Base-by-base conservation (phyloP, 2,797 vertebrate genomes). In the Trichosurus vulpecula region DNA sequence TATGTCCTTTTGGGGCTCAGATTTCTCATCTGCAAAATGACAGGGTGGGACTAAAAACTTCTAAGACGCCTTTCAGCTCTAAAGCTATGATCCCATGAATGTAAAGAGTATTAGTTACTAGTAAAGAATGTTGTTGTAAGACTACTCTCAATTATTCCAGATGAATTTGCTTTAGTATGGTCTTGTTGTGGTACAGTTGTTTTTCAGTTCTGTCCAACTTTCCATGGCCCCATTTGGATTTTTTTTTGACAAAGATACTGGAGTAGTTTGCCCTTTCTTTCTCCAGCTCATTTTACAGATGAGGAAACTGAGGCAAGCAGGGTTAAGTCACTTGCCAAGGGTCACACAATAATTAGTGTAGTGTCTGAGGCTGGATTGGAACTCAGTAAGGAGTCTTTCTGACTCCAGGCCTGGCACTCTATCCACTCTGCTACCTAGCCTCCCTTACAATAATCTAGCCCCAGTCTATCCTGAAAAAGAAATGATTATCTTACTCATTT, bases 381-480 rank as follows among this genome's bases (percentile, higher is more conserved):
- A 51, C 10, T 87, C 22, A 27, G 2, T 3, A 27, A 87, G 22
- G 74, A 81, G n/a, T 47, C 66, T 81, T 2, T n/a, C 35, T 66
- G 5, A 81, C 19, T 81, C 19, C n/a, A 90, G 81, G 35, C 25
- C 6, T 90, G n/a, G n/a, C 8, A 81, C 30, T 57, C 29, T 52
- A 74, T 58, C 29, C 56, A 56, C 14, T 93, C 27, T 9, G 41
- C 12, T 92, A 35, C 47, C 14, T 27, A 97, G 81, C 52, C 94
- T 53, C 97, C 90, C 95, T 95, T 95, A 87, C 93, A 94, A 93
- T n/a, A 94, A 90, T 94, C 90, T 93, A 66, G 96, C 96, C 97
- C 92, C 94, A 96, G 92, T 94, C 96, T 97, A 96, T 93, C 87
- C 29, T 94, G 91, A 97, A 96, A 97, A 95, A 94, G 94, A 91